Evolutionary conservation across 2,113 vertebrate species (phyloP), one percentile per base, ranked within the genome.

Genomic region (Melanerpes aurifrons): DNA sequence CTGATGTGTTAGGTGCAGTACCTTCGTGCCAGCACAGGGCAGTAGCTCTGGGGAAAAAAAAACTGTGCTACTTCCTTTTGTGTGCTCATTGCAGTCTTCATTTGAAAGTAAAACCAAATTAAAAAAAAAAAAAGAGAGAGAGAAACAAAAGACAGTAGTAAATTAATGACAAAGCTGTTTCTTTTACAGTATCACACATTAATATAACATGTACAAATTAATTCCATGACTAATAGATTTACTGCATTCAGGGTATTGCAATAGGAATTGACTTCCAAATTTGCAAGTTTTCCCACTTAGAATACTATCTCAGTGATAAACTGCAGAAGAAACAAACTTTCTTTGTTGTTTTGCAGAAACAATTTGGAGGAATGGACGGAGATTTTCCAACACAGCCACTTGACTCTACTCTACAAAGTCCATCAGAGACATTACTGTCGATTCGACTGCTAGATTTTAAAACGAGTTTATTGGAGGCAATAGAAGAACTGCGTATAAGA

Each of bases 401-500:
- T 89, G 53, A 92, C 37, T 94, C 94, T 63, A 12, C 86, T 71
- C 95, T 98, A 91, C 94, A 96, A 81, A 97, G 95, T 76, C 95
- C 98, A 24, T 98, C 98, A 67, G 97, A 98, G 67, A 97, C 97
- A 37, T 92, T 98, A 40, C 93, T 99, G 96, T 98, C 98, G 74
- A 97, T 99, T 37, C 98, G 98, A 57, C 71, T 99, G 67, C 73
- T 99, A 89, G 98, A 99, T 93, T 99, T 99, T 85, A 99, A 98
- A 98, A 98, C 98, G 28, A 97, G 88, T 87, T 98, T 99, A 2
- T 85, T 99, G 32, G 99, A 99, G 87, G 97, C 97, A 54, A 81
- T 99, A 22, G 98, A 99, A 97, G 99, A 99, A 86, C 97, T 99
- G 83, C 98, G 98, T 48, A 98, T 99, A 82, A 97, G 97, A 93